A percentile compares a stretch with the other conserved stretches of the same genome.
Conservation (phyloP, 2,888 invertebrate genomes). For the Brenthis daphne region DNA sequence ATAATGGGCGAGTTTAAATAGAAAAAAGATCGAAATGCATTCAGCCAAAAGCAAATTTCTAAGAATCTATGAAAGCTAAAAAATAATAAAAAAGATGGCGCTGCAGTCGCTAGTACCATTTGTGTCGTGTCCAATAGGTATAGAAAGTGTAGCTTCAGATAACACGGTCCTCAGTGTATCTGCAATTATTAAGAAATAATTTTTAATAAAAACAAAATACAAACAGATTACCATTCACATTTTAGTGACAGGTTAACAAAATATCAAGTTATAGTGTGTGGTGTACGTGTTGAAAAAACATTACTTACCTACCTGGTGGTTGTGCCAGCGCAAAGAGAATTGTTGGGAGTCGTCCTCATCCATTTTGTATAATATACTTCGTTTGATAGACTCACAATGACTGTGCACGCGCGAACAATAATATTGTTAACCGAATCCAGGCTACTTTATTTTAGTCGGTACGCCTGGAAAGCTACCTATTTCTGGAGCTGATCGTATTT, state of each 20-base stretch:
- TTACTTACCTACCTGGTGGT: slow-evolving; percentile 87
- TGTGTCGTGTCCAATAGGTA: slow-evolving; percentile 43
- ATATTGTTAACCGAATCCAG: slow-evolving; percentile 82
- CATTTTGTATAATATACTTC: slow-evolving; percentile 53
- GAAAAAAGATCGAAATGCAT: slow-evolving; percentile 12
- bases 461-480: slow-evolving; percentile 83
- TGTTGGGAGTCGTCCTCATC: slow-evolving; percentile 86
- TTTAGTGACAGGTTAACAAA: slow-evolving; percentile 31
- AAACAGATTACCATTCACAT: slow-evolving; percentile 23
- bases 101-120: slow-evolving; percentile 43
- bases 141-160: slow-evolving; percentile 45
- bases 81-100: slow-evolving; percentile 36
- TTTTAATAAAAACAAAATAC: slow-evolving; percentile 36
- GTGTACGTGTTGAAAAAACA: slow-evolving; percentile 56
- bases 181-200: slow-evolving; percentile 45
- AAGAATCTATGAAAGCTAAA: slow-evolving; percentile 30
- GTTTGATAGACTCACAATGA: slow-evolving; percentile 56
- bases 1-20: background rate
- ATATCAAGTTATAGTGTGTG: slow-evolving; percentile 51
- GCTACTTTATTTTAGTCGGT: slow-evolving; percentile 82
- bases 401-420: slow-evolving; percentile 72
- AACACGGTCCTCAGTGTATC: slow-evolving; percentile 47
- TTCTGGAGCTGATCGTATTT: slow-evolving; percentile 83
- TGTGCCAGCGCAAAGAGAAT: slow-evolving; percentile 93
- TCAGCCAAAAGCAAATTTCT: slow-evolving; percentile 25